Percentiles rank a stretch among this genome's conserved stretches.
Evolutionary conservation across 2,888 invertebrate genomes (phyloP).

Genomic region (Acrocyrtus sp.): DNA sequence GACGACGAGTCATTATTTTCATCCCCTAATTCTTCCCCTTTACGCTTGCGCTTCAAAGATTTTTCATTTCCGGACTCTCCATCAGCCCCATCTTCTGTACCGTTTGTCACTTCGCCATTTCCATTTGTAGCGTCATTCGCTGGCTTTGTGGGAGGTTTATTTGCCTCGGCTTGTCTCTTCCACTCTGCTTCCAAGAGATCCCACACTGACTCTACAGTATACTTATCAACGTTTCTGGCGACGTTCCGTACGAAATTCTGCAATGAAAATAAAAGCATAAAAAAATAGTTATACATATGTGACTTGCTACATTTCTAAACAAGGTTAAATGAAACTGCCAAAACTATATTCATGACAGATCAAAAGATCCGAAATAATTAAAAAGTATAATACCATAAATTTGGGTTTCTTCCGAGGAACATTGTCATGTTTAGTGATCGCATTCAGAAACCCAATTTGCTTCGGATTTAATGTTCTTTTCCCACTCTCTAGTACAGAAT

Average conservation of each 20-base stretch:
- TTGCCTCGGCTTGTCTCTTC: slow-evolving; percentile 42
- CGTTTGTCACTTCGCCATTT: slow-evolving; percentile 38
- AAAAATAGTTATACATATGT: too few relatives aligned
- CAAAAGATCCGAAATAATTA: too few relatives aligned
- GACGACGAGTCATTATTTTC: too few relatives aligned
- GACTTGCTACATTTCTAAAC: too few relatives aligned
- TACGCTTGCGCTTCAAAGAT: slow-evolving; percentile 52
- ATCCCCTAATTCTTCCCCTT: slow-evolving; percentile 37
- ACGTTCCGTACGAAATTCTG: slow-evolving; percentile 67
- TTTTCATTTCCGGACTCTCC: slow-evolving; percentile 69
- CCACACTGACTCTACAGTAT: slow-evolving; percentile 77
- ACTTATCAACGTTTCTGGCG: slow-evolving; percentile 71
- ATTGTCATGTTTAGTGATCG: slow-evolving; percentile 78
- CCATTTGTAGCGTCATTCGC: slow-evolving; percentile 7
- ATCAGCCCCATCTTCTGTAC: slow-evolving; percentile 62
- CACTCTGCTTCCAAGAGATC: slow-evolving; percentile 68
- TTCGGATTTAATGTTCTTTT: slow-evolving; percentile 66
- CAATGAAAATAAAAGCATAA: slow-evolving; percentile 47
- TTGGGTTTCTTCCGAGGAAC: slow-evolving; percentile 88
- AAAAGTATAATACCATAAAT: slow-evolving; percentile 75
- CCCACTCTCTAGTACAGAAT: slow-evolving; percentile 73
- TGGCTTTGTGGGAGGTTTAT: slow-evolving; percentile 47
- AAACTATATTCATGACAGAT: too few relatives aligned
- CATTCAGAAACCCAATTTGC: slow-evolving; percentile 74
- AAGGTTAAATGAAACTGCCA: too few relatives aligned